phyloP scores from a whole-genome alignment of 1,140 invertebrate species.

The Ceratina japonica region DNA sequence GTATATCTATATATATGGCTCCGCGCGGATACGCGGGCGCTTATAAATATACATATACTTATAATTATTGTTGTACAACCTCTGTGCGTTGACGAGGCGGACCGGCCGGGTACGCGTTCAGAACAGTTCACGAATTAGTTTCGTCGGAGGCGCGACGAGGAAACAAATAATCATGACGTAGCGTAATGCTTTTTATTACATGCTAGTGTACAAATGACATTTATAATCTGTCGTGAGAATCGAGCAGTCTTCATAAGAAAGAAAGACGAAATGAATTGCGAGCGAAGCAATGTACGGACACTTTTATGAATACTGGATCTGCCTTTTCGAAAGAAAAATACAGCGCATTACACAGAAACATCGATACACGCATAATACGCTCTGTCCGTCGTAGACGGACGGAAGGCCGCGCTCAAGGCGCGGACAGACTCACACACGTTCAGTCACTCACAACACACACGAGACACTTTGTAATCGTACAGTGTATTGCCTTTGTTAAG shows the following conservation, averaged over 20 bases:
- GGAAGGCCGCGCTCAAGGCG: background rate
- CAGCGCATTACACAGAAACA: conserved; percentile 54
- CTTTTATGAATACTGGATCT: conserved; percentile 61
- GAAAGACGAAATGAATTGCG: conserved; percentile 17
- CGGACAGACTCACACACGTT: background rate
- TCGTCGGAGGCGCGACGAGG: conserved; percentile 54
- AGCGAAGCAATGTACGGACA: conserved; percentile 27
- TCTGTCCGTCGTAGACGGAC: background rate
- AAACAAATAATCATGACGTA: conserved; percentile 66
- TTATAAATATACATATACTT: conserved; percentile 11
- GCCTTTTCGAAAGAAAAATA: conserved; percentile 69
- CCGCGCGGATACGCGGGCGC: background rate
- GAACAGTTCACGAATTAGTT: conserved; percentile 63
- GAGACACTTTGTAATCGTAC: conserved; percentile 57
- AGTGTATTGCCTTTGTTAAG: conserved; percentile 77
- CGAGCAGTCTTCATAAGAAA: conserved; percentile 56
- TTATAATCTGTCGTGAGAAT: conserved; percentile 62
- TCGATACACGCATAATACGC: conserved; percentile 47
- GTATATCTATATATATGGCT: background rate
- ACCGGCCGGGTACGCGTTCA: conserved; percentile 56
- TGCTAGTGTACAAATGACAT: conserved; percentile 65
- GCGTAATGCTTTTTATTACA: conserved; percentile 70
- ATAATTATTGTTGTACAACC: too few species aligned
- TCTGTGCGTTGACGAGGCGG: conserved; percentile 24
- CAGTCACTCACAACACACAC: background rate